Percentiles rank a stretch among this genome's conserved stretches.
Conservation (phyloP, 2,113 vertebrate species). For the Pelvicachromis taeniatus region DNA sequence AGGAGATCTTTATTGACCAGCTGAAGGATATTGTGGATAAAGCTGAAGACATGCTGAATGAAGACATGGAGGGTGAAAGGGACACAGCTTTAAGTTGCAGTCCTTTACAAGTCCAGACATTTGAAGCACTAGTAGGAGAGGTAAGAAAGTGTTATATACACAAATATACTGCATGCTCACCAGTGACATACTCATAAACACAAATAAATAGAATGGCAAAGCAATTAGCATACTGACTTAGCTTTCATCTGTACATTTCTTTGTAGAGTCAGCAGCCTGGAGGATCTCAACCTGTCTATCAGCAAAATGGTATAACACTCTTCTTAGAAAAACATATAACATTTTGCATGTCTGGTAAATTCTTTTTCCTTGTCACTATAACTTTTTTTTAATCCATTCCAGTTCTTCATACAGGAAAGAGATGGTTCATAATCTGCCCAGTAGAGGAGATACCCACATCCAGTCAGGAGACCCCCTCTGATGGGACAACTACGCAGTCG, state of each 20-base stretch:
- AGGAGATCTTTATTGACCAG: conserved; percentile 96
- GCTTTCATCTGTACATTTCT: not conserved
- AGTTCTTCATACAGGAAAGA: conserved; percentile 95
- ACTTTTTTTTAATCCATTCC: not conserved
- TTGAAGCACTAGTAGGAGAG: conserved; percentile 71
- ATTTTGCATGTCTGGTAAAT: not conserved
- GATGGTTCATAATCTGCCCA: conserved; percentile 98
- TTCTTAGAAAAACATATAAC: not conserved
- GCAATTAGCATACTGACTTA: not conserved
- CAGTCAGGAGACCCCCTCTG: conserved; percentile 69
- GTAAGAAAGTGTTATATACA: conserved; percentile 54
- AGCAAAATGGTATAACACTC: conserved; percentile 85
- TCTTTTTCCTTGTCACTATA: not conserved
- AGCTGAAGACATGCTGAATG: conserved; percentile 94
- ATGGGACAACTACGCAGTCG: conserved; percentile 69
- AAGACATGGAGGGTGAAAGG: conserved; percentile 86
- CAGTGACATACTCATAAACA: not conserved
- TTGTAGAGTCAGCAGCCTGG: conserved; percentile 75
- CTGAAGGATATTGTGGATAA: conserved; percentile 98
- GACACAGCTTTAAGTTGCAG: conserved; percentile 79
- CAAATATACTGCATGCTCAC: not conserved
- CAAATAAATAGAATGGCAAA: not conserved
- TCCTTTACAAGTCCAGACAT: conserved; percentile 75
- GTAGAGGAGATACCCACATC: conserved; percentile 84
- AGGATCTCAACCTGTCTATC: conserved; percentile 83